Evolutionary conservation across 2,113 vertebrate species (phyloP), one percentile per base, ranked within the genome.

Genomic region (Ondatra zibethicus): DNA sequence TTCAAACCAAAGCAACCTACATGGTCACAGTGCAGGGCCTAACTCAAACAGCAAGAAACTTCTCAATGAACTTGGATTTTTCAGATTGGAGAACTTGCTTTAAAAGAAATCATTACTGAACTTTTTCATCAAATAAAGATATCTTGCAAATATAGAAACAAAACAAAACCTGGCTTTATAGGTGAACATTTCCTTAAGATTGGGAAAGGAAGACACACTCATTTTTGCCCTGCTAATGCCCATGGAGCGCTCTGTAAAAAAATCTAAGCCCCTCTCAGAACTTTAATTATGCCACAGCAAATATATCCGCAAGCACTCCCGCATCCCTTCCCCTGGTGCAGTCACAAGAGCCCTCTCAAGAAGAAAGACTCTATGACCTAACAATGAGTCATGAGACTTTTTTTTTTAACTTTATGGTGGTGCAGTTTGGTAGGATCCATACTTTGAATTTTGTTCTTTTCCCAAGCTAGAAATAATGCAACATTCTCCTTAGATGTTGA

Each of bases 71-170:
- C 42, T 42, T n/a, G n/a, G 19, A 33, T 66, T 86, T 25, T 65
- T 92, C 66, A 63, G 27, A n/a, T 5, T 50, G 75, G 89, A 75
- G 36, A 76, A 70, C 89, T 61, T 55, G 42, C 52, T 63, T 80
- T 75, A 88, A 78, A 89, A 82, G 66, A 95, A 84, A 75, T 75
- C 3, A 68, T 95, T 87, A 66, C 50, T 93, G 80, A 92, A 65
- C 21, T 45, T 95, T 10, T 63, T 95, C 29, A 61, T 81, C 89
- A 96, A 89, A 88, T 84, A 86, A 73, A 21, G 42, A 36, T 47
- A 36, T 66, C 29, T 66, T 66, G 27, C 29, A 86, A 45, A 86
- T 47, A 47, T 63, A 42, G 39, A 58, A 19, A 12, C 5, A 82
- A 58, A 36, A 25, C 25, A 3, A 52, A 36, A 47, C 36, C 77